Conservation (phyloP, 2,888 invertebrate species). For the Caenorhabditis virilis region DNA sequence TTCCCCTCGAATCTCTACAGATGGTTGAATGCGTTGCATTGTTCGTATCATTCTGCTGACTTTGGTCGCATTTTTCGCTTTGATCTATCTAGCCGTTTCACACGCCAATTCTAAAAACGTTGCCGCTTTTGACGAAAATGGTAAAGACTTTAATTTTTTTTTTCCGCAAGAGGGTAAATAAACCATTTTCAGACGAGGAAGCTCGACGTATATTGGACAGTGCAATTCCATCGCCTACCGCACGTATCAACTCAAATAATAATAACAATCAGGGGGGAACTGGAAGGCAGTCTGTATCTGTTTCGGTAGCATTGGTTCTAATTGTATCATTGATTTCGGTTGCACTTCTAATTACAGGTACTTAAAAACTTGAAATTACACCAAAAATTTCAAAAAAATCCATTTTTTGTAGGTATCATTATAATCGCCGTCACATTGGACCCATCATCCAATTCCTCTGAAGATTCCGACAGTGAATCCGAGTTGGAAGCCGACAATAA, state of each 20-base stretch:
- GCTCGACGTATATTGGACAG: conserved; percentile 30
- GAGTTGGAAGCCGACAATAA: conserved; percentile 27
- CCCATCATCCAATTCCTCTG: conserved; percentile 20
- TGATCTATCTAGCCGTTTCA: conserved; percentile 28
- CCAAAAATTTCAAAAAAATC: not conserved
- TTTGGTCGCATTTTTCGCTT: conserved; percentile 12
- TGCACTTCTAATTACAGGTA: conserved; percentile 37
- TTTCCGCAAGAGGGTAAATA: not conserved
- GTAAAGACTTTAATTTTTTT: conserved; percentile 5
- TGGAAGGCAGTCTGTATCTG: conserved; percentile 25
- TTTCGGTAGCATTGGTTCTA: conserved; percentile 35
- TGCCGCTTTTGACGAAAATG: conserved; percentile 28
- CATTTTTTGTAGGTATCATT: conserved; percentile 34
- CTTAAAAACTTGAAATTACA: not conserved
- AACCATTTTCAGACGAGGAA: conserved; percentile 24
- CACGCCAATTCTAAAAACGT: conserved; percentile 25
- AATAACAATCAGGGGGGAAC: not conserved
- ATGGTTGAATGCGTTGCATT: conserved; percentile 45
- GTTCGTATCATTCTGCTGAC: conserved; percentile 33
- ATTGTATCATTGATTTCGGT: conserved; percentile 36
- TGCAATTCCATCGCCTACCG: conserved; percentile 26
- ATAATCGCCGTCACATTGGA: conserved; percentile 38
- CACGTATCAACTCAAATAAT: conserved; percentile 3
- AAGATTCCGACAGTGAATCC: conserved; percentile 25
- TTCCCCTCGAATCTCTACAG: not conserved